phyloP scores from a whole-genome alignment of 2,797 vertebrate genomes.

The Crocidura indochinensis region DNA sequence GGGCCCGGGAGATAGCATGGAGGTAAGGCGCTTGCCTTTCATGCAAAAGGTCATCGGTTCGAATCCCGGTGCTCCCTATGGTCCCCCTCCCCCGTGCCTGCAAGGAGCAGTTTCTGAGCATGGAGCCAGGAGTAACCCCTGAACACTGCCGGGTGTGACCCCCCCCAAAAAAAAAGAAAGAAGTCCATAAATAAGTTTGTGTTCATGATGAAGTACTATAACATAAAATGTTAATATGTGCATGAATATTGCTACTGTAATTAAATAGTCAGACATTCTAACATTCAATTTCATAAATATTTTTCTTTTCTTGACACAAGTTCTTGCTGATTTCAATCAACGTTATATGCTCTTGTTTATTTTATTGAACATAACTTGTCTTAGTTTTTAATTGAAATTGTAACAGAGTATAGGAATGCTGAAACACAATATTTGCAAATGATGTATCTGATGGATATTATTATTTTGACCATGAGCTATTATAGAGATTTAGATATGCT shows the following conservation, averaged over 20 bases:
- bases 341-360: not conserved
- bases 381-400: conserved; percentile 5
- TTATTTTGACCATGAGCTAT: not conserved
- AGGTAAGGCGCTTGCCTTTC: too few relatives aligned
- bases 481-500: not conserved
- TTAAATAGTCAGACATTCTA: conserved; percentile 9
- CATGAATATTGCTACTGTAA: conserved; percentile 45
- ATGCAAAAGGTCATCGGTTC: too few relatives aligned
- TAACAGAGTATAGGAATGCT: not conserved
- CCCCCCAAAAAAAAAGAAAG: too few relatives aligned
- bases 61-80: too few relatives aligned
- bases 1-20: too few relatives aligned
- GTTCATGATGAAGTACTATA: conserved; percentile 68
- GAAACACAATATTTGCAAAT: not conserved
- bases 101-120: too few relatives aligned
- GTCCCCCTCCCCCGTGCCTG: too few relatives aligned
- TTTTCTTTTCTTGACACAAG: conserved; percentile 33
- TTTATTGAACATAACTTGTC: not conserved
- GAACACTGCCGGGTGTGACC: too few relatives aligned
- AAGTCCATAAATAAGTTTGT: conserved; percentile 74
- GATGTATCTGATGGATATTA: not conserved
- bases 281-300: conserved; percentile 58
- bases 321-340: not conserved
- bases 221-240: conserved; percentile 61
- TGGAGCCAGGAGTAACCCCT: too few relatives aligned